Percentiles rank a stretch among this genome's conserved stretches.
Conservation (phyloP, 2,888 invertebrate species). For the Spilosoma lubricipeda region DNA sequence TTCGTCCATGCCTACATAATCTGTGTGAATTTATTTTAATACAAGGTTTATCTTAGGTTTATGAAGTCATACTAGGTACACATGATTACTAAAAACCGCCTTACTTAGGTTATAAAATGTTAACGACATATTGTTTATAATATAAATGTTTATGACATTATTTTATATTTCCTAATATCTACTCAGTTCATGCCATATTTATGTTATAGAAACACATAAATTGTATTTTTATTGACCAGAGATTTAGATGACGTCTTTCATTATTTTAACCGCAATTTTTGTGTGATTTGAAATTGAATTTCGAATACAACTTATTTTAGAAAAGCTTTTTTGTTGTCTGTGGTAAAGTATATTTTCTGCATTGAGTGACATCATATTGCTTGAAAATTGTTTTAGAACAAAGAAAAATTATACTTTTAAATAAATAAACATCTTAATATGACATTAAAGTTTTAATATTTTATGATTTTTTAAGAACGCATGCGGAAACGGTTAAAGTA, state of each 20-base stretch:
- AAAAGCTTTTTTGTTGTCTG: too few relatives aligned
- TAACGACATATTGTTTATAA: constrained; percentile 46
- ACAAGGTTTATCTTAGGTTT: neutral
- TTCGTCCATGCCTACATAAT: neutral
- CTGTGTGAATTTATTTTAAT: neutral
- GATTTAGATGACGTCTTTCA: neutral
- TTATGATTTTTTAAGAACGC: too few relatives aligned
- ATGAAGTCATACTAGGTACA: neutral
- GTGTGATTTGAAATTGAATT: neutral
- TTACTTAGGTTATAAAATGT: constrained; percentile 26
- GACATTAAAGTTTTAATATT: too few relatives aligned
- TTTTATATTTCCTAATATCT: neutral
- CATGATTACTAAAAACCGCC: neutral
- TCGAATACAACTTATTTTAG: neutral
- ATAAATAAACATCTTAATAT: too few relatives aligned
- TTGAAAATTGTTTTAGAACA: too few relatives aligned
- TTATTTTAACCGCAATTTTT: neutral
- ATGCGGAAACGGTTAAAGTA: too few relatives aligned
- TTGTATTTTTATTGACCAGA: constrained; percentile 13
- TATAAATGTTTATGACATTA: neutral
- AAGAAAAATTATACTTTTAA: too few relatives aligned
- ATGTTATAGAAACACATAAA: constrained; percentile 32
- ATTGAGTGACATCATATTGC: too few relatives aligned
- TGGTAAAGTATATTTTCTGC: too few relatives aligned
- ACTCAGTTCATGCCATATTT: neutral